A percentile compares a stretch with the other conserved stretches of the same genome.
These are phyloP conservation scores for Eueides isabella DNA, from an alignment of 1,140 invertebrate genomes.

Conservation along the genomic window DNA sequence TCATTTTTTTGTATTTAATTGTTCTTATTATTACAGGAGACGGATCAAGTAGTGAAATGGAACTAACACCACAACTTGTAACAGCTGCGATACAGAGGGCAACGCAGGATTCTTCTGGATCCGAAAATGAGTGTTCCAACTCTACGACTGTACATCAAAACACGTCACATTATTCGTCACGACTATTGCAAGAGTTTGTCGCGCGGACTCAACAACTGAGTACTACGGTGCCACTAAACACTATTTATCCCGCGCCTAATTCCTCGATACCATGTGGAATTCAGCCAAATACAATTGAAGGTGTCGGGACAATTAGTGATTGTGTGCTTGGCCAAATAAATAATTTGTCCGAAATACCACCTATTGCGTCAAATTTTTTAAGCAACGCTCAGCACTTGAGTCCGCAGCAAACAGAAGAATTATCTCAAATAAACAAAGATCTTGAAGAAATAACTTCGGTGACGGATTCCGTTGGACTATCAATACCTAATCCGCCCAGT, in stretches of 20 bases:
- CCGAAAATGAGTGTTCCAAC: slow-evolving; percentile 83
- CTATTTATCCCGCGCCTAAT: slow-evolving; percentile 52
- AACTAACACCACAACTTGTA: slow-evolving; percentile 86
- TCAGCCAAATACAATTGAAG: slow-evolving; percentile 58
- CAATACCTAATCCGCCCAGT: slow-evolving; percentile 72
- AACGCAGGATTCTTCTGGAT: slow-evolving; percentile 84
- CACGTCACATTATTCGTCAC: slow-evolving; percentile 83
- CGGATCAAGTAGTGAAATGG: slow-evolving; percentile 87
- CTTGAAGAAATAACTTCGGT: slow-evolving; percentile 77
- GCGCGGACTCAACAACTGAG: slow-evolving; percentile 85
- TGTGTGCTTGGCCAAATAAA: slow-evolving; percentile 76
- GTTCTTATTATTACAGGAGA: slow-evolving; percentile 64
- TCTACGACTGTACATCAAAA: slow-evolving; percentile 75
- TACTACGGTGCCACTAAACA: slow-evolving; percentile 65
- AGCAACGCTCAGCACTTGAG: slow-evolving; percentile 70
- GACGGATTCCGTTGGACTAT: slow-evolving; percentile 67
- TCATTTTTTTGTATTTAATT: slow-evolving; percentile 1
- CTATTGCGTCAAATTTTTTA: slow-evolving; percentile 69
- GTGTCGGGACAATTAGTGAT: slow-evolving; percentile 66
- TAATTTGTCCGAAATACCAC: slow-evolving; percentile 69
- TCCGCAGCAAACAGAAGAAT: slow-evolving; percentile 77
- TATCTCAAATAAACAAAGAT: slow-evolving; percentile 78
- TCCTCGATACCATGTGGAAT: slow-evolving; percentile 57
- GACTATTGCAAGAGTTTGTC: slow-evolving; percentile 85
- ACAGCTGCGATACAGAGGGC: slow-evolving; percentile 87